phyloP scores from a whole-genome alignment of 2,113 vertebrate species.

The Aleadryas rufinucha region DNA sequence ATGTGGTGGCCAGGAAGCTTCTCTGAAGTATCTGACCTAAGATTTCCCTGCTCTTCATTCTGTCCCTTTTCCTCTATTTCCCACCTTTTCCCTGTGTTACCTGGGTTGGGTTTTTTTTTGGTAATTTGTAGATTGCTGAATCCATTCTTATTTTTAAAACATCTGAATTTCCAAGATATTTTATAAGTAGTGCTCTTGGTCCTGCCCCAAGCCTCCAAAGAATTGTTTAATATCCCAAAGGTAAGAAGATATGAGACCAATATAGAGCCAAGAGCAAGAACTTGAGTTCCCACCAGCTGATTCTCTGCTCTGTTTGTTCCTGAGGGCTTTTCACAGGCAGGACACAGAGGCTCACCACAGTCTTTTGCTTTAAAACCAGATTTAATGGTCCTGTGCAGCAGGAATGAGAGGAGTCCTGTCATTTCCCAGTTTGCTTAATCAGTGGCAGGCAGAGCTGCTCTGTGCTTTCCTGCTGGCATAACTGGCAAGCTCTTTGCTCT shows the following conservation, averaged over 20 bases:
- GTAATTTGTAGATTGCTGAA: background rate
- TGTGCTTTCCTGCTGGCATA: background rate
- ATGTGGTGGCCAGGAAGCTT: background rate
- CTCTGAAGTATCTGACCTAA: background rate
- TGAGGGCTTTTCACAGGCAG: background rate
- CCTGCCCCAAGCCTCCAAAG: background rate
- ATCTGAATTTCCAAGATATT: background rate
- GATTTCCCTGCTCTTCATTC: background rate
- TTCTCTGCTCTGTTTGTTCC: background rate
- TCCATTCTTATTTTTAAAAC: background rate
- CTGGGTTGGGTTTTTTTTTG: background rate
- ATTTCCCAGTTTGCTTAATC: constrained; percentile 12
- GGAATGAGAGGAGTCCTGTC: background rate
- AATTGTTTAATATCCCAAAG: background rate
- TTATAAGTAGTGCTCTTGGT: background rate
- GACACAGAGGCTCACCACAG: background rate
- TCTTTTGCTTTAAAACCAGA: background rate
- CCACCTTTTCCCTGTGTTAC: background rate
- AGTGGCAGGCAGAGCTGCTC: background rate
- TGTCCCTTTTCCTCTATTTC: background rate
- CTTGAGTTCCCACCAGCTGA: background rate
- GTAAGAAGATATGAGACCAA: background rate
- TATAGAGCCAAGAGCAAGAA: background rate
- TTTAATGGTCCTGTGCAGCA: background rate
- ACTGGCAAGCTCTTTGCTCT: constrained; percentile 17